These are phyloP conservation scores for Melanotaenia pygmaea DNA, from an alignment of 2,797 vertebrate genomes.

Conservation along the genomic window DNA sequence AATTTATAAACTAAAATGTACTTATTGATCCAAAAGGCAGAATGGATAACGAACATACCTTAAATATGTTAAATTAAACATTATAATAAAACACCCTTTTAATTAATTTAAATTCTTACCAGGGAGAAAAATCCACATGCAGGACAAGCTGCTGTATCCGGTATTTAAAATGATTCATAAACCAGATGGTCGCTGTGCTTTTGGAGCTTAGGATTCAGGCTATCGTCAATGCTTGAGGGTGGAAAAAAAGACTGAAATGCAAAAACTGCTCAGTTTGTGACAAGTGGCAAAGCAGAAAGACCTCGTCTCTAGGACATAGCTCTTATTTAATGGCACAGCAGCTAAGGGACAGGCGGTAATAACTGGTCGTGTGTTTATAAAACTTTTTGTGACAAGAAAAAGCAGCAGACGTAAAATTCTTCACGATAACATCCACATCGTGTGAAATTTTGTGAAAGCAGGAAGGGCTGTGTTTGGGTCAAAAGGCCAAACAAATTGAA, in stretches of 20 bases:
- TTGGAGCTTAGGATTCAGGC: constrained; percentile 60
- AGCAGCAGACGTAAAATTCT: constrained; percentile 34
- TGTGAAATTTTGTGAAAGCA: constrained; percentile 41
- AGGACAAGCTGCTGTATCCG: constrained; percentile 79
- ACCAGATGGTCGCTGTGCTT: constrained; percentile 80
- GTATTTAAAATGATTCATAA: constrained; percentile 81
- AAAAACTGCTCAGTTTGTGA: constrained; percentile 38
- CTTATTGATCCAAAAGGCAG: constrained; percentile 14
- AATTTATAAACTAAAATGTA: constrained; percentile 12
- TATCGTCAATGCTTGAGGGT: constrained; percentile 53
- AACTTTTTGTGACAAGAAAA: constrained; percentile 31
- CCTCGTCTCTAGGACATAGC: constrained; percentile 6
- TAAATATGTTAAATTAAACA: constrained; percentile 39
- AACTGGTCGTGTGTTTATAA: constrained; percentile 19
- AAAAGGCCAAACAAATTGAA: constrained; percentile 74
- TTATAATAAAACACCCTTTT: constrained; percentile 54
- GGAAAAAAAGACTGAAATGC: constrained; percentile 16
- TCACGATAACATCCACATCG: constrained; percentile 59
- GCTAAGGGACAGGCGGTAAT: constrained; percentile 1
- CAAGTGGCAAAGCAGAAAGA: constrained; percentile 47
- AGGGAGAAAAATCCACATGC: constrained; percentile 72
- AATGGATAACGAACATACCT: constrained; percentile 23
- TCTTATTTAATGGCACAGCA: constrained; percentile 9
- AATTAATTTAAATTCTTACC: constrained; percentile 70
- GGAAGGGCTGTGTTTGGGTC: constrained; percentile 56